phyloP scores from a whole-genome alignment of 2,113 vertebrate species.

The Callopanchax toddi region DNA sequence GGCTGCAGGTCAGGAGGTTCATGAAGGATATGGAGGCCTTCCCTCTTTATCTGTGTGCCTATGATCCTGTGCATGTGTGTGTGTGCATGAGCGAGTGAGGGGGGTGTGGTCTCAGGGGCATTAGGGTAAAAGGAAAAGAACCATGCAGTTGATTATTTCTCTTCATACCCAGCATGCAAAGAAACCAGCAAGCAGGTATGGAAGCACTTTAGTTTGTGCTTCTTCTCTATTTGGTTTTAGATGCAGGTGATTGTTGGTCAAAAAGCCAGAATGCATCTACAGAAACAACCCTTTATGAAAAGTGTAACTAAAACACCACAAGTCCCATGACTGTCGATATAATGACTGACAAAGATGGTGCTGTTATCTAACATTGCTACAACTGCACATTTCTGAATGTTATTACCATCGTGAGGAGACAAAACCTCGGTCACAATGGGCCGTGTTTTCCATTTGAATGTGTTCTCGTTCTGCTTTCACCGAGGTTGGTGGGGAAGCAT shows the following conservation, averaged over 20 bases:
- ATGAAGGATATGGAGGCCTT: slow-evolving; percentile 57
- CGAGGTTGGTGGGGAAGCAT: slow-evolving; percentile 3
- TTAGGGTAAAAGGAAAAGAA: slow-evolving; percentile 42
- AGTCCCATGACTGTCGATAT: slow-evolving; percentile 19
- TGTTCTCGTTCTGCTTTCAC: slow-evolving; percentile 64
- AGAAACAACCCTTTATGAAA: not conserved
- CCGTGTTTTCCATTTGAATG: slow-evolving; percentile 78
- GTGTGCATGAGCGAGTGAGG: slow-evolving; percentile 11
- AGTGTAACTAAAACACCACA: not conserved
- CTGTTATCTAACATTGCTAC: slow-evolving; percentile 46
- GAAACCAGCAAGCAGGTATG: slow-evolving; percentile 5
- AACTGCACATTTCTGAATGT: slow-evolving; percentile 57
- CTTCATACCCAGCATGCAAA: slow-evolving; percentile 25
- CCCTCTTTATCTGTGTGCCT: slow-evolving; percentile 46
- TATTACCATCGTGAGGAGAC: slow-evolving; percentile 74
- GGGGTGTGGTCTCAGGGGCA: slow-evolving; percentile 39
- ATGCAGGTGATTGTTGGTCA: not conserved
- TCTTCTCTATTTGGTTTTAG: not conserved
- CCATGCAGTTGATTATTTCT: slow-evolving; percentile 59
- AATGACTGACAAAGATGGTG: slow-evolving; percentile 26
- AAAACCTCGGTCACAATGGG: slow-evolving; percentile 66
- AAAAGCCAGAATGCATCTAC: not conserved
- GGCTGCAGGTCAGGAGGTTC: slow-evolving; percentile 71
- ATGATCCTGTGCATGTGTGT: slow-evolving; percentile 23
- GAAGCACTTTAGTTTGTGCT: too few species aligned